A percentile compares a stretch with the other conserved stretches of the same genome.
phyloP scores from a whole-genome alignment of 2,888 invertebrate species.

The Pediacus dermestoides region DNA sequence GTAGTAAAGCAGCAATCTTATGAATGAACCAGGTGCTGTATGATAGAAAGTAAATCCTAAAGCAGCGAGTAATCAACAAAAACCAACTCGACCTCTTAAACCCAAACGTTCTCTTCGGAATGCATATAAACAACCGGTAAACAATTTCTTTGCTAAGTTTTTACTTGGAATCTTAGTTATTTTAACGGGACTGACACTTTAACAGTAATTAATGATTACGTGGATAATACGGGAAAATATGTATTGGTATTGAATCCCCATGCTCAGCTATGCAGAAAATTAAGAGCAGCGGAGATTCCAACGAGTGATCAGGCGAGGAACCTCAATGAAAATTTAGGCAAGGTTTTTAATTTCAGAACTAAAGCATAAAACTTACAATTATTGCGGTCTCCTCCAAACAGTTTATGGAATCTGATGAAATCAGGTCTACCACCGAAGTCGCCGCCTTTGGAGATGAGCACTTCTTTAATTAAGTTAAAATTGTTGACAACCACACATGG shows the following conservation, averaged over 20 bases:
- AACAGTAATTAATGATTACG: conserved; percentile 32
- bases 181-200: conserved; percentile 33
- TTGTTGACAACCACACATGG: conserved; percentile 74
- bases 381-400: conserved; percentile 81
- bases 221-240: conserved; percentile 18
- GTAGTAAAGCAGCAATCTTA: conserved; percentile 37
- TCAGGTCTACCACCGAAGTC: conserved; percentile 81
- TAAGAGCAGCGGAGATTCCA: conserved; percentile 32
- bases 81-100: conserved; percentile 31
- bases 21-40: conserved; percentile 44
- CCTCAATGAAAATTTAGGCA: background rate
- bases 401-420: conserved; percentile 73
- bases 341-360: background rate
- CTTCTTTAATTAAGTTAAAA: conserved; percentile 67
- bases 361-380: conserved; percentile 68
- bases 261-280: conserved; percentile 25
- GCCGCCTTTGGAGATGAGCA: conserved; percentile 74
- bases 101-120: conserved; percentile 22
- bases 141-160: conserved; percentile 28
- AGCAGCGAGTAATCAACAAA: conserved; percentile 30
- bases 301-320: background rate
- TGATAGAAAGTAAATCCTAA: conserved; percentile 44
- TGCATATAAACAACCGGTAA: conserved; percentile 20
- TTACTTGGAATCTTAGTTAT: conserved; percentile 30
- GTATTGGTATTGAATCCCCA: conserved; percentile 22